Base-by-base conservation (phyloP, 2,113 vertebrate genomes). In the Hemichromis elongatus region DNA sequence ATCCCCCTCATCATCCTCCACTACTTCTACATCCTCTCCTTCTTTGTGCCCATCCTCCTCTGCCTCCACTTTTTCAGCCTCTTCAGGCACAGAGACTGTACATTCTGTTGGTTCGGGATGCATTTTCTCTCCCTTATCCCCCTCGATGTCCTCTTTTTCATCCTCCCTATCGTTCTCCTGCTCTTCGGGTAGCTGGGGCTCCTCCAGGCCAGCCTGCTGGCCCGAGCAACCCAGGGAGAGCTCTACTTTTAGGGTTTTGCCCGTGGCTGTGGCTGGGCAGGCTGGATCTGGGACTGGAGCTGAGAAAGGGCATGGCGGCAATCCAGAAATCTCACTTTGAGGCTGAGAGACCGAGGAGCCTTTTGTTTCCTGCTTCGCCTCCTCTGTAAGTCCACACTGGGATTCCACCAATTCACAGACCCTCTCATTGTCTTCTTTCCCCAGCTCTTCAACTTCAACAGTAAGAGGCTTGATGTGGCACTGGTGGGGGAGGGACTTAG, bases 161-260 rank as follows among this genome's bases (percentile, higher is more conserved):
- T 81, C n/a, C 80, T 88, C 79, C 68, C 50, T 66, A n/a, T 84
- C 90, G 79, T 87, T 78, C 77, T 85, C 79, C 61, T 82, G 75
- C 35, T 94, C 92, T 92, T 92, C 85, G 85, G 90, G 83, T 88
- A 88, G 77, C 50, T 77, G 91, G 45, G 88, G 40, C 86, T 91
- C 92, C 83, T 91, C 85, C 78, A 84, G 90, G 91, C 83, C 19
- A 73, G 87, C 88, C 89, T 85, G 81, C 79, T 90, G 93, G 80
- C 85, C 90, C 16, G 47, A 55, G 81, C 89, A 88, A 73, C 84
- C 86, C 56, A 57, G 73, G 85, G 90, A 91, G 81, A 87, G 83
- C 80, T 90, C 82, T 54, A 83, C 93, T 89, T 84, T 90, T 83
- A 86, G 90, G 82, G 82, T 53, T 73, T 86, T 77, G 90, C 84